Base-by-base conservation (phyloP, 2,888 invertebrate species). In the Sympetrum striolatum region DNA sequence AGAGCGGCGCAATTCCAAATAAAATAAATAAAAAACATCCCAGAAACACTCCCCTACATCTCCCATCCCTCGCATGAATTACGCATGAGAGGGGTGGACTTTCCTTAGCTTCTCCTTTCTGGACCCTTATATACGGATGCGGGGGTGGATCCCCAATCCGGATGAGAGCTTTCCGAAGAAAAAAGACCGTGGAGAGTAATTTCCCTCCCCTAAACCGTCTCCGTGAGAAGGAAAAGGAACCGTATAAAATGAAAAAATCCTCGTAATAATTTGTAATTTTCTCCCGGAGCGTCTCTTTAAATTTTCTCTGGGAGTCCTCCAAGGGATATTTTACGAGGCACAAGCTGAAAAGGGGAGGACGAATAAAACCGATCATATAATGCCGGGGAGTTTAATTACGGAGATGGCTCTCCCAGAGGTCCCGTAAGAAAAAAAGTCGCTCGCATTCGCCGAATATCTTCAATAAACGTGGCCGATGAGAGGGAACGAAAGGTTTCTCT, bases 81-180 rank as follows among this genome's bases (percentile, higher is more conserved):
- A 86, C 86, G 86, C 60, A 86, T 86, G 86, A 86, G 86, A 86
- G 53, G 58, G 58, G 58, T 58, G 31, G 82, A 82, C 82, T 35
- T 82, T 48, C 58, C 82, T 58, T 35, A 1, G 8, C 64, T 25
- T 25, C 64, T 64, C 25, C n/a, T 25, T 44, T 44, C 44, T 44
- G n/a, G 64, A 25, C 31, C 53, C 53, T 31, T 73, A 73, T 73
- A 31, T 31, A n/a, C 25, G 64, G 73, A 73, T 25, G 82, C 2
- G 58, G 53, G 58, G 86, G 60, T 6, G 37, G 35, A 25, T 60
- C 18, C 53, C 53, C 82, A 58, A 82, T 82, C 18, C 53, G 82
- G 58, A 58, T 60, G 86, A 82, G 82, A 58, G 58, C 58, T 82
- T 82, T 25, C 3, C 58, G 58, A 82, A 82, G 31, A 25, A 48